Percentiles rank a stretch among this genome's conserved stretches.
Conservation (phyloP, 2,113 vertebrate species). For the Perccottus glenii region DNA sequence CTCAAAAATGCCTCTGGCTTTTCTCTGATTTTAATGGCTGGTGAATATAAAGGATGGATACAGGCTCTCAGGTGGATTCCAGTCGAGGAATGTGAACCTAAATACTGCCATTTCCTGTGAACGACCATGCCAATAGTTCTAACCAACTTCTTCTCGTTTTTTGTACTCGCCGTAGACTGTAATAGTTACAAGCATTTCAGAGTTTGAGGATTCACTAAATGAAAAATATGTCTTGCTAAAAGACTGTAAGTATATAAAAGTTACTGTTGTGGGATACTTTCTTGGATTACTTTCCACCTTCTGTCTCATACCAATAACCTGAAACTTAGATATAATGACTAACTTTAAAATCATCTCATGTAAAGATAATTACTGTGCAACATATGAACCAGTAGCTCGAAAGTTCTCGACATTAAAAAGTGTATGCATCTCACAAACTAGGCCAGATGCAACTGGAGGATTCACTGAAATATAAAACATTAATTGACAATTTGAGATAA, state of each 20-base stretch:
- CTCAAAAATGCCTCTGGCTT: slow-evolving; percentile 56
- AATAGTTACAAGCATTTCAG: no score
- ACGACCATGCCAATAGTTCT: slow-evolving; percentile 51
- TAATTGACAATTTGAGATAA: slow-evolving; percentile 58
- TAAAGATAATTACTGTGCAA: slow-evolving; percentile 27
- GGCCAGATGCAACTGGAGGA: slow-evolving; percentile 44
- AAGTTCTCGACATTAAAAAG: neutral
- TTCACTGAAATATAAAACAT: slow-evolving; percentile 49
- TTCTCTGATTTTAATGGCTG: slow-evolving; percentile 59
- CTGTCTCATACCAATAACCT: slow-evolving; percentile 1
- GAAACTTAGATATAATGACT: slow-evolving; percentile 17
- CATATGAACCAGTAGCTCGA: slow-evolving; percentile 30
- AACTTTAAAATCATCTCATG: slow-evolving; percentile 27
- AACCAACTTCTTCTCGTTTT: slow-evolving; percentile 35
- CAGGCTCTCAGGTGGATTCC: slow-evolving; percentile 51
- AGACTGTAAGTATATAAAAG: neutral
- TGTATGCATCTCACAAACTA: slow-evolving; percentile 43
- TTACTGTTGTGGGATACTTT: neutral
- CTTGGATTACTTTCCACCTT: slow-evolving; percentile 29
- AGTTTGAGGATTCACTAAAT: no score
- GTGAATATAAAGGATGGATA: slow-evolving; percentile 59
- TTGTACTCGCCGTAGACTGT: neutral
- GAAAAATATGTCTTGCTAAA: no score
- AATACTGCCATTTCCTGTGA: slow-evolving; percentile 50
- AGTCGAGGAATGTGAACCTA: slow-evolving; percentile 56